Conservation (phyloP, 1,140 invertebrate genomes). For the Proctacanthus coquilletti region DNA sequence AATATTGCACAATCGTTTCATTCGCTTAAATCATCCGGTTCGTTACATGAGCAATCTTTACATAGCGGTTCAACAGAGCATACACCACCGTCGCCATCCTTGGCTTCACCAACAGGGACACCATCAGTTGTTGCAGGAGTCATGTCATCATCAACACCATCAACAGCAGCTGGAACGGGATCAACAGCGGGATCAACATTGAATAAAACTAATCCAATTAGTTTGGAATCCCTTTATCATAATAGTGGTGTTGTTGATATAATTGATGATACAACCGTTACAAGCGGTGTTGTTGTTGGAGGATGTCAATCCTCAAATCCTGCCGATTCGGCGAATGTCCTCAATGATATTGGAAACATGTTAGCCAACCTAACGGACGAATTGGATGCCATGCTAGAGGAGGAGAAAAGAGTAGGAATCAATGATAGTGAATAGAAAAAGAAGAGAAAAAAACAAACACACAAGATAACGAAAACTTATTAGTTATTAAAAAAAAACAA, state of each 20-base stretch:
- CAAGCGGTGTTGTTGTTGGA: slow-evolving; percentile 7
- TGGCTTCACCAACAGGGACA: slow-evolving; percentile 27
- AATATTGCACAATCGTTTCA: slow-evolving; percentile 29
- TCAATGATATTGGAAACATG: slow-evolving; percentile 96
- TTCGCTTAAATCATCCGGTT: slow-evolving; percentile 27
- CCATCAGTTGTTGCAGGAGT: slow-evolving; percentile 28
- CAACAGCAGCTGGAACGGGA: slow-evolving; percentile 3
- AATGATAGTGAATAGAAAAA: slow-evolving; percentile 34
- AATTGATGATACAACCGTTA: too few relatives aligned
- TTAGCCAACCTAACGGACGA: slow-evolving; percentile 85
- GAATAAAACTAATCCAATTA: too few relatives aligned
- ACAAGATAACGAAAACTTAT: neutral
- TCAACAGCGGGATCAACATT: slow-evolving; percentile 2
- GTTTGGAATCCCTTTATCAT: too few relatives aligned
- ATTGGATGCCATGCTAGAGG: slow-evolving; percentile 85
- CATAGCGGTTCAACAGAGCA: too few relatives aligned
- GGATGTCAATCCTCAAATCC: slow-evolving; percentile 31
- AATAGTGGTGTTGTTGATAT: too few relatives aligned
- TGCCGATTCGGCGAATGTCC: slow-evolving; percentile 74
- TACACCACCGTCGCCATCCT: slow-evolving; percentile 29
- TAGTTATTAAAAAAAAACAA: neutral
- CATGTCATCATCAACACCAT: slow-evolving; percentile 3
- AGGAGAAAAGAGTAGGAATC: slow-evolving; percentile 69
- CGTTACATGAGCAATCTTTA: slow-evolving; percentile 23
- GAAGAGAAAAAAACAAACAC: slow-evolving; percentile 1